Percentiles rank a stretch among this genome's conserved stretches.
phyloP scores from a whole-genome alignment of 2,797 vertebrate species.

The Protosalanx chinensis region DNA sequence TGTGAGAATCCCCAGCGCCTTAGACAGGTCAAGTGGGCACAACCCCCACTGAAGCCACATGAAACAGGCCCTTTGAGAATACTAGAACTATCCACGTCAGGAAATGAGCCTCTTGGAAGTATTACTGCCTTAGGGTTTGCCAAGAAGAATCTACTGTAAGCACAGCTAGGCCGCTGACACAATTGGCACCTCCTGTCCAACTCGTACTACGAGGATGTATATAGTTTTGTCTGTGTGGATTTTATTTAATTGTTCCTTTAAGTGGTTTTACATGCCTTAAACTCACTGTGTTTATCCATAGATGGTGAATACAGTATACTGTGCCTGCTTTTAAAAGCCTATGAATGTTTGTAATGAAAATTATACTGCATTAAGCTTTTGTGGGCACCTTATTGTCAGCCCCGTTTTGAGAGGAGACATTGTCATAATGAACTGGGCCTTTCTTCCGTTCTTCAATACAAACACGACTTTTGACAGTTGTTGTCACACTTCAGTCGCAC shows the following conservation, averaged over 20 bases:
- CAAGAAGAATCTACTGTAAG: constrained; percentile 61
- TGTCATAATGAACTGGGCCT: constrained; percentile 15
- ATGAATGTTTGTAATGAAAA: not conserved
- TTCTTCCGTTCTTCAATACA: constrained; percentile 16
- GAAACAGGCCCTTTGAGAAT: constrained; percentile 49
- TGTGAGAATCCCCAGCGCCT: constrained; percentile 58
- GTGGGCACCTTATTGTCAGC: constrained; percentile 7
- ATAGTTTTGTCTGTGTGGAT: no score
- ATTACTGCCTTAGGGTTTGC: constrained; percentile 15
- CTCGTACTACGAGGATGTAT: no score
- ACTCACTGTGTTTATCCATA: constrained; percentile 4
- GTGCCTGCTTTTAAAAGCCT: no score
- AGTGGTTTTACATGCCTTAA: not conserved
- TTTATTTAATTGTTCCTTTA: not conserved
- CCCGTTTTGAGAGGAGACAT: constrained; percentile 7
- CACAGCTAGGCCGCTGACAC: constrained; percentile 32
- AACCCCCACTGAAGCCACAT: constrained; percentile 38
- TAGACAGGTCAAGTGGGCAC: constrained; percentile 50
- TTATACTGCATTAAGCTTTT: not conserved
- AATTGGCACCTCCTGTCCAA: constrained; percentile 40
- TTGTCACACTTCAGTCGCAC: constrained; percentile 18
- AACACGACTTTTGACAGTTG: constrained; percentile 31
- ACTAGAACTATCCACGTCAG: not conserved
- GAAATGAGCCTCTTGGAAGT: constrained; percentile 35
- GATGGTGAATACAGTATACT: not conserved